Base-by-base conservation (phyloP, 2,797 vertebrate species). In the Petrocephalus schoutedeni region DNA sequence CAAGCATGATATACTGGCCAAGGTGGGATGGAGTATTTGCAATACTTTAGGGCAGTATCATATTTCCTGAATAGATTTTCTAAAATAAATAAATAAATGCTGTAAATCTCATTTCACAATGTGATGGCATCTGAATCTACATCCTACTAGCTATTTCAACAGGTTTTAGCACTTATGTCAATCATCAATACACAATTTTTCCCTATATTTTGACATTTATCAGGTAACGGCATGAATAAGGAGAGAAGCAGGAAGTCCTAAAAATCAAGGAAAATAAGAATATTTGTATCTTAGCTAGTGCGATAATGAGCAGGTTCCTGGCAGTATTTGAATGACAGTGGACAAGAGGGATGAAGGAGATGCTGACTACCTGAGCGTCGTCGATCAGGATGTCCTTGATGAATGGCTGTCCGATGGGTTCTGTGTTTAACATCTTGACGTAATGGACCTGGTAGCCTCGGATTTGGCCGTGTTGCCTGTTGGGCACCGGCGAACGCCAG, bases 361-460 rank as follows among this genome's bases (percentile, higher is more conserved):
- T 21, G 49, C 91, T 89, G 90, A 91, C 91, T 97, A 99, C 98
- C 98, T 99, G 98, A 89, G 97, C 97, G 92, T 99, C 98, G 91
- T 98, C 97, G 94, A 99, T 97, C 97, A 99, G 96, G 94, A 99
- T 96, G 91, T 99, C 98, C 96, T 99, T 99, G 92, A 99, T 97
- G 96, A 97, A 96, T 93, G 98, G 97, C 94, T 99, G 98, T 92
- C 98, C 98, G 92, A 95, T 97, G 90, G 98, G 96, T 93, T 99
- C 98, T 91, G 98, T 98, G 87, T 98, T 98, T 95, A 98, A 96
- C 97, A 99, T 99, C 96, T 94, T 98, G 95, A 99, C 98, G 88
- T 98, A 99, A 94, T 99, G 98, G 92, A 99, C 98, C 95, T 99
- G 98, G 97, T 99, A 99, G 91, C 98, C 98, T 92, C 98, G 96